Evolutionary conservation across 2,888 invertebrate species (phyloP), one percentile per base, ranked within the genome.

Genomic region (Acleris sparsana): DNA sequence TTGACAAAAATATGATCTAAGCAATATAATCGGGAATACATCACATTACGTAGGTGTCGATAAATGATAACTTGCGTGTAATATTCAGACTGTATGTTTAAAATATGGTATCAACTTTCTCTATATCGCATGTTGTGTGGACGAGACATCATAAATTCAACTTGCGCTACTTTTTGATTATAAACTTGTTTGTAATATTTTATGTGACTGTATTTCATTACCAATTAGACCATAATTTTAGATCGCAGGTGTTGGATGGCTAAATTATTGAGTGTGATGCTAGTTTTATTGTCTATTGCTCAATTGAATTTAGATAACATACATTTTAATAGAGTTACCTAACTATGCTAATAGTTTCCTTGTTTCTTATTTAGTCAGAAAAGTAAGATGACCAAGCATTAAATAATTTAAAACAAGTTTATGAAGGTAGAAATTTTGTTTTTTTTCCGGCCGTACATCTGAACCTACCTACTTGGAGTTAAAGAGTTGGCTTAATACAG

Each of bases 81-180:
- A 25, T 62, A 44, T 44, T 53, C 44, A 29, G 51, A 17, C 25
- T 49, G 22, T 68, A 61, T 59, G 18, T 29, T 33, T 51, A 46
- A 59, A 46, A 62, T 62, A 53, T 57, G 57, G 62, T 48, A 51
- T 61, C 55, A 48, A 61, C 67, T 69, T 69, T 67, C 67, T 58
- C 63, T 61, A 64, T 62, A 57, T 63, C 57, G 51, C 60, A 55
- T 49, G 52, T 55, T 60, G 51, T 52, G 55, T 60, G 52, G 53
- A 65, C 53, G 53, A 57, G 62, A 65, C 62, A 64, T 64, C 57
- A 63, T 71, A 69, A 71, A 69, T 71, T 59, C 53, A 63, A 56
- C 44, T 52, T 25, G 66, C 63, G 53, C 69, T 46, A 65, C 61
- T 69, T 70, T 64, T 66, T 55, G 64, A 64, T 62, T 63, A 58